Base-by-base conservation (phyloP, 2,113 vertebrate genomes). In the Barnardius zonarius region DNA sequence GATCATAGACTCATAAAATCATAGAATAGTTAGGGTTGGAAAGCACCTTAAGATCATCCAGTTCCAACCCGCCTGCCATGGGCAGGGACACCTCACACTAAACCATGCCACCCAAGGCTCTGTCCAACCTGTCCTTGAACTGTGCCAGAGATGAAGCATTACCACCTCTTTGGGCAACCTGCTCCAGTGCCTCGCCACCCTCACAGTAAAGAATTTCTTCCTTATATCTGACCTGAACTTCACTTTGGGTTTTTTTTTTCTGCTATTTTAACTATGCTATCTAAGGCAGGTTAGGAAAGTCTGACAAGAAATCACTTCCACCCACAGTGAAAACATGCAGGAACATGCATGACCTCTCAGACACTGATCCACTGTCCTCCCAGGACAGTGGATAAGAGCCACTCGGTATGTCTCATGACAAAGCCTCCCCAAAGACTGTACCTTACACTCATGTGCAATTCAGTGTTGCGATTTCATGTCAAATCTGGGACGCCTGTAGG, bases 281-380 rank as follows among this genome's bases (percentile, higher is more conserved):
- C n/a, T 63, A 51, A 80, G 48, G 18, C 44, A 86, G 10, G 17
- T 57, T 69, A 83, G 67, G 83, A 74, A 93, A 77, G 12, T 14
- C 49, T 92, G 73, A 48, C 37, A 78, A 83, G 63, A 83, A 93
- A 82, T 66, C 20, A 27, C 44, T 94, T 90, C 54, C 41, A 80
- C 9, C 7, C 12, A 3, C 22, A 52, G 33, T 18, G 35, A 76
- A 86, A 93, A 84, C 39, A 55, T 3, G 33, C 23, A 72, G 54
- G 75, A 79, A 76, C 2, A 2, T 6, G 13, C 33, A 46, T 67
- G 77, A 86, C 31, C 31, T 66, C 52, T 91, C 39, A 51, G 74
- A 52, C 33, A 59, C 14, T 24, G 57, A n/a, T 59, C 33, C 57
- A 24, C 33, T 5, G 33, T 24, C 33, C 48, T 85, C 70, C 73